Conservation (phyloP, 1,140 invertebrate species). For the Phymastichus coffea region DNA sequence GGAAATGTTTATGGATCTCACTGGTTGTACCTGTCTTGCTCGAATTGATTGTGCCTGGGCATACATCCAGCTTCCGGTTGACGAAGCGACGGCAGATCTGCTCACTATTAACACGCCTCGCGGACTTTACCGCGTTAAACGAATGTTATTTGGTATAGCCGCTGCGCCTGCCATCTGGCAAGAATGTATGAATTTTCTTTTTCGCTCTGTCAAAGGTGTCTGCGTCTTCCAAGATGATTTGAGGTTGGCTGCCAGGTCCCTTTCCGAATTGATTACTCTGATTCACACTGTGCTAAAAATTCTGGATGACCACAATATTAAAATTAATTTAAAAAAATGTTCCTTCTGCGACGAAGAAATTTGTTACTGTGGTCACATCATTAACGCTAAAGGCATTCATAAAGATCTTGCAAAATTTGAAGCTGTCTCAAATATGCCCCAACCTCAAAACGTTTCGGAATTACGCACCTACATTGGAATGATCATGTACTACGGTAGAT, state of each 20-base stretch:
- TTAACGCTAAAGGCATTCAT: not conserved
- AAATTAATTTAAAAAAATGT: not conserved
- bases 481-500: not conserved
- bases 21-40: not conserved
- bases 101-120: not conserved
- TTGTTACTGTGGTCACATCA: not conserved
- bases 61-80: not conserved
- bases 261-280: not conserved
- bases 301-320: not conserved
- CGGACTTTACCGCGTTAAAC: not conserved
- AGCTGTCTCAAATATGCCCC: not conserved
- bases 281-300: not conserved
- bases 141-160: not conserved
- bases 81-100: not conserved
- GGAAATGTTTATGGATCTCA: not conserved
- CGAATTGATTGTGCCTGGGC: not conserved
- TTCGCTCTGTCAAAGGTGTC: not conserved
- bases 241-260: not conserved
- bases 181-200: not conserved
- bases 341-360: not conserved
- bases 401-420: not conserved
- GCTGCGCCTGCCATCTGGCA: not conserved
- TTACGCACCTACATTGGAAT: constrained; percentile 3
- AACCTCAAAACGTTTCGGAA: not conserved
- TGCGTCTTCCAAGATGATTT: not conserved